phyloP scores from a whole-genome alignment of 2,113 vertebrate species.

The Pyxicephalus adspersus region DNA sequence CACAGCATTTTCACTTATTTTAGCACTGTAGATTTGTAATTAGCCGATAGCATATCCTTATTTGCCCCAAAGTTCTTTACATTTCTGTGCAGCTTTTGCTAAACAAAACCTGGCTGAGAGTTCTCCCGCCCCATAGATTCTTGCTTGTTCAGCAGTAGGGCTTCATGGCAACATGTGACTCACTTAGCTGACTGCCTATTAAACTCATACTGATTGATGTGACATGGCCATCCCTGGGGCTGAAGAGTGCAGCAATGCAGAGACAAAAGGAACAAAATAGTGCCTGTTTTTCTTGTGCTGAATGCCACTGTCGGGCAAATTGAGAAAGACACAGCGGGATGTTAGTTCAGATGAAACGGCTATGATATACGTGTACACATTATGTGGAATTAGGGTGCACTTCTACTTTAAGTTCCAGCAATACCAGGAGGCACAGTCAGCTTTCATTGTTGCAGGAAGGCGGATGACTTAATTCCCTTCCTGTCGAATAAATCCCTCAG shows the following conservation, averaged over 20 bases:
- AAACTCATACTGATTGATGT: constrained; percentile 54
- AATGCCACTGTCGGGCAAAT: constrained; percentile 34
- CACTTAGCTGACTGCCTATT: constrained; percentile 51
- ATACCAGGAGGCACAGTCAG: neutral
- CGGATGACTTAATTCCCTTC: constrained; percentile 7
- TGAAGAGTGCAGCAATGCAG: constrained; percentile 50
- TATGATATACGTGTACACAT: constrained; percentile 8
- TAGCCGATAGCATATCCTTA: constrained; percentile 21
- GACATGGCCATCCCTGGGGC: constrained; percentile 47
- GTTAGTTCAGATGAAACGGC: constrained; percentile 2
- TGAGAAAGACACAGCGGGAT: constrained; percentile 32
- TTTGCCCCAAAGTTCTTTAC: constrained; percentile 27
- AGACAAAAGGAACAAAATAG: constrained; percentile 50
- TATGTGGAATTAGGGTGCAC: constrained; percentile 16
- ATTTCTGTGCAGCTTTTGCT: constrained; percentile 13
- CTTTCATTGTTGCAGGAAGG: constrained; percentile 16
- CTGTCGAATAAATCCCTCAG: constrained; percentile 11
- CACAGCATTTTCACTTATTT: neutral
- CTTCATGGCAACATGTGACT: constrained; percentile 42
- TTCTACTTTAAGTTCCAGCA: neutral
- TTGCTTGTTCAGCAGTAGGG: constrained; percentile 51
- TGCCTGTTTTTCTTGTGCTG: constrained; percentile 27
- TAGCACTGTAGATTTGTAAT: neutral
- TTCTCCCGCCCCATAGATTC: constrained; percentile 39
- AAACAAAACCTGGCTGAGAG: constrained; percentile 20